These are phyloP conservation scores for Cassiopea andromeda DNA, from an alignment of 30 jellyfish, hydroid and myxozoan genomes.

Conservation along the genomic window DNA sequence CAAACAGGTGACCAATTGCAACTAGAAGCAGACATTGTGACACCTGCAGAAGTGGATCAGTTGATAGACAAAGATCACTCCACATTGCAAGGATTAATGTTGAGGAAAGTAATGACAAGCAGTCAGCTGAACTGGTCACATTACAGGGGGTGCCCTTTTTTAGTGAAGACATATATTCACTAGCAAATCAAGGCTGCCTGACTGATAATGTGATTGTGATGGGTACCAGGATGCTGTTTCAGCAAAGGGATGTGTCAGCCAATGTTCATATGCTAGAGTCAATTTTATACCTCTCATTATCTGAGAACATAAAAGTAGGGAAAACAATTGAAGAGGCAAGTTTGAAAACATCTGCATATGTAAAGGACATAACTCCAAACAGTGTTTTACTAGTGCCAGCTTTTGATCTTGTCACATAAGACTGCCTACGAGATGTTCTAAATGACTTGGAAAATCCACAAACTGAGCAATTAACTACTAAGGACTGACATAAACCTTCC, in stretches of 20 bases:
- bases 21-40: slow-evolving; percentile 9
- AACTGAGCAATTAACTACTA: too few species aligned
- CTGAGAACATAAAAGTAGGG: slow-evolving; percentile 4
- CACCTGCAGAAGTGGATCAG: slow-evolving; percentile 9
- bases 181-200: slow-evolving; percentile 12
- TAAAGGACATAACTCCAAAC: slow-evolving; percentile 16
- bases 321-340: slow-evolving; percentile 31
- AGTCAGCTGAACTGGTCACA: slow-evolving; percentile 13
- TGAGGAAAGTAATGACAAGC: slow-evolving; percentile 12
- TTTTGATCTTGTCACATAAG: not conserved
- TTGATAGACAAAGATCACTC: not conserved
- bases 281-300: slow-evolving; percentile 36
- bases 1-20: slow-evolving; percentile 13
- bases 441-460: too few species aligned
- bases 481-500: too few species aligned
- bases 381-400: slow-evolving; percentile 41
- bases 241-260: slow-evolving; percentile 17
- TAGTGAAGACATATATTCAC: slow-evolving; percentile 37
- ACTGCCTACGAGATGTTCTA: too few species aligned
- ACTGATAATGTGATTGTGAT: slow-evolving; percentile 42
- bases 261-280: slow-evolving; percentile 33
- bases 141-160: slow-evolving; percentile 51
- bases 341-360: slow-evolving; percentile 28
- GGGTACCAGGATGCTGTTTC: slow-evolving; percentile 24
- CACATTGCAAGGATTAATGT: not conserved